phyloP scores from a whole-genome alignment of 2,113 vertebrate species.

The Nymphicus hollandicus region DNA sequence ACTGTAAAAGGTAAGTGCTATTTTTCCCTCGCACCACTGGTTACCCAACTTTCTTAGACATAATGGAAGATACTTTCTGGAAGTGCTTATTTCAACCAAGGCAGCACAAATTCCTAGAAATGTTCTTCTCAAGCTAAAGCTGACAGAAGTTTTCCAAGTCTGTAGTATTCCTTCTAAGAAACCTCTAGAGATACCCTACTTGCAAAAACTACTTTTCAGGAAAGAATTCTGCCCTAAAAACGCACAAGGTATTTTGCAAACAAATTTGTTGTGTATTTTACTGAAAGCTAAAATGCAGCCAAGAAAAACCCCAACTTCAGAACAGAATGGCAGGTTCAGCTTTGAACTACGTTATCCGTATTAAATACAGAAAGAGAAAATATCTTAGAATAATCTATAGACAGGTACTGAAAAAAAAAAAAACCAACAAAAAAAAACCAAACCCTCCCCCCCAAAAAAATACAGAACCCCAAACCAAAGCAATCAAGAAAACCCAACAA shows the following conservation, averaged over 20 bases:
- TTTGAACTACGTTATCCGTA: background rate
- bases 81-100: background rate
- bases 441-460: background rate
- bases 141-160: background rate
- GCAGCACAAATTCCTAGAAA: background rate
- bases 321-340: background rate
- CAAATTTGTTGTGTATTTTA: background rate
- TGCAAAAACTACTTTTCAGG: background rate
- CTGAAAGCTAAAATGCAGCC: background rate
- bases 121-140: background rate
- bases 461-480: background rate
- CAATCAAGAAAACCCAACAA: background rate
- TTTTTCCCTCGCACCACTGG: background rate
- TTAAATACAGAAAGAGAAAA: background rate
- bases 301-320: background rate
- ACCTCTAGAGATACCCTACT: background rate
- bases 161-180: background rate
- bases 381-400: background rate
- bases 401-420: background rate
- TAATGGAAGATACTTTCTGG: background rate
- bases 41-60: background rate
- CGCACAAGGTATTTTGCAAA: background rate
- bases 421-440: fast-evolving
- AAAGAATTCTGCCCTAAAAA: background rate
- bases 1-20: background rate